Evolutionary conservation across 2,113 vertebrate species (phyloP).

Genomic region (Ceuthmochares aereus): DNA sequence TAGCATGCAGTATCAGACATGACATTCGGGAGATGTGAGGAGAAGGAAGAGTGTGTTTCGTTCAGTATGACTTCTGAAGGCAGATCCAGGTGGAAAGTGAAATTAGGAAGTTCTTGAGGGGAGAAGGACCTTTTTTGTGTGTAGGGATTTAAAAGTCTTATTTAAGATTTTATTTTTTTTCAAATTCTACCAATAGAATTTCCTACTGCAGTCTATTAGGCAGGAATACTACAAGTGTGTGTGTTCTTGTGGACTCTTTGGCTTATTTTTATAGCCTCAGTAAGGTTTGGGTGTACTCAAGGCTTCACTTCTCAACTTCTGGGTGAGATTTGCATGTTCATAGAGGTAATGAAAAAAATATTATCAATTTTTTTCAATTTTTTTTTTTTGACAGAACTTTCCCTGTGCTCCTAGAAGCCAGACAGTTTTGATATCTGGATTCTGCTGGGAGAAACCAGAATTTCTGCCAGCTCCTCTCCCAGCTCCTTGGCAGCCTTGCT

Average conservation of each 20-base stretch:
- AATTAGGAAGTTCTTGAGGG: neutral
- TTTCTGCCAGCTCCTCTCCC: conserved; percentile 37
- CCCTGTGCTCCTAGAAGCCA: conserved; percentile 7
- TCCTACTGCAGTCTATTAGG: neutral
- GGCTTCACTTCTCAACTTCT: neutral
- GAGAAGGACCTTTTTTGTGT: neutral
- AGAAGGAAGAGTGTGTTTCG: neutral
- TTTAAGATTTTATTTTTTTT: neutral
- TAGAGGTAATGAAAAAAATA: neutral
- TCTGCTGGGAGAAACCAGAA: conserved; percentile 9
- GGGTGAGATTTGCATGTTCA: neutral
- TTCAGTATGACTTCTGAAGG: neutral
- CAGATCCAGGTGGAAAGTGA: neutral
- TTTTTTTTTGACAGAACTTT: neutral
- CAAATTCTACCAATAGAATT: neutral
- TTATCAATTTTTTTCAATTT: neutral
- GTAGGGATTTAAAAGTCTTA: neutral
- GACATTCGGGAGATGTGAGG: neutral
- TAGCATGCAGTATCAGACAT: neutral
- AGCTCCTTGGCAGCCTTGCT: conserved; percentile 11
- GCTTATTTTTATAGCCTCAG: neutral
- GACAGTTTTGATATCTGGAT: conserved; percentile 28
- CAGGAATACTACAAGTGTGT: neutral
- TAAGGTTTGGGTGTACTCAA: neutral
- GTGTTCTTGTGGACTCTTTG: neutral